These are phyloP conservation scores for Sepioteuthis lessoniana DNA, from an alignment of 2,888 invertebrate species.

Conservation along the genomic window DNA sequence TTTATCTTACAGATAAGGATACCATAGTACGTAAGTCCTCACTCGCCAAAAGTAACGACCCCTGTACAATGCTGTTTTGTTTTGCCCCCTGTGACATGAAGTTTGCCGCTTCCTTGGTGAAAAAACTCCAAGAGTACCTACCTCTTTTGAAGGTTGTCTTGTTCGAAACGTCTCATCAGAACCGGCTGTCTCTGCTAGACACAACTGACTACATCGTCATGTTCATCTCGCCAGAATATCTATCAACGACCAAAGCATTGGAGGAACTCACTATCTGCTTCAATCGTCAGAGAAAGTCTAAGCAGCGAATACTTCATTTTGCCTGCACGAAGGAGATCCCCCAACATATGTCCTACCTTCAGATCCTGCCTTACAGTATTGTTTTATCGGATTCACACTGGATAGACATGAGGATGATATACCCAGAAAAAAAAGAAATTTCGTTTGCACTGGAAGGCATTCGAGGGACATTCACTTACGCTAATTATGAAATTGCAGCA, in stretches of 20 bases:
- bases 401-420: too few species aligned
- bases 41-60: background rate
- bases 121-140: conserved; percentile 46
- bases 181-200: conserved; percentile 60
- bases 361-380: too few species aligned
- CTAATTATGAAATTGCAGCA: too few species aligned
- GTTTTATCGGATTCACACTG: too few species aligned
- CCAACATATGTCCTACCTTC: conserved; percentile 56
- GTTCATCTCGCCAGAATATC: conserved; percentile 64
- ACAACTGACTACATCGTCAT: conserved; percentile 63
- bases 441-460: too few species aligned
- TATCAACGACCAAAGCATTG: conserved; percentile 60
- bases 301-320: conserved; percentile 58
- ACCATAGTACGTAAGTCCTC: background rate
- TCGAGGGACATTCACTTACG: too few species aligned
- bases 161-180: conserved; percentile 53
- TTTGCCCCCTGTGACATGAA: conserved; percentile 53
- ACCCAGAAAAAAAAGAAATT: too few species aligned
- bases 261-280: conserved; percentile 69
- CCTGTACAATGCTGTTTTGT: conserved; percentile 52
- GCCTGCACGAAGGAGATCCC: conserved; percentile 53
- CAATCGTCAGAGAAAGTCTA: conserved; percentile 60
- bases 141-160: conserved; percentile 54
- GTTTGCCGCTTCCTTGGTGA: conserved; percentile 52
- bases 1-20: background rate